Conservation (phyloP, 2,888 invertebrate species). For the Drosophila nr. medialis region DNA sequence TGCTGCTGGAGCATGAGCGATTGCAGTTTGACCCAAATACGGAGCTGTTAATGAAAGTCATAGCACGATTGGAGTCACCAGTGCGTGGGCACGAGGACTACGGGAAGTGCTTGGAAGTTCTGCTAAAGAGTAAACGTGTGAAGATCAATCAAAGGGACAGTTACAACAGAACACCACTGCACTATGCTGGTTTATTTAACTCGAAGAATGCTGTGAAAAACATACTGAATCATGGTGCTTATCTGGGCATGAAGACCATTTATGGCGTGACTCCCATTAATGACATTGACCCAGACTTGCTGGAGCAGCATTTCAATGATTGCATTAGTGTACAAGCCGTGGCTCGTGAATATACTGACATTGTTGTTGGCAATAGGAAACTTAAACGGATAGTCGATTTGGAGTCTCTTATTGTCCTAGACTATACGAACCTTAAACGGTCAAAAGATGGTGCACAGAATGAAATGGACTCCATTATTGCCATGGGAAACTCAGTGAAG, state of each 20-base stretch:
- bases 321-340: constrained; percentile 87
- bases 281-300: constrained; percentile 88
- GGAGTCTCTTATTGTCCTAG: constrained; percentile 88
- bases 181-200: constrained; percentile 90
- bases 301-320: constrained; percentile 90
- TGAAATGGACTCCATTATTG: constrained; percentile 68
- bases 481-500: constrained; percentile 89
- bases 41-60: constrained; percentile 11
- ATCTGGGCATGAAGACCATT: constrained; percentile 87
- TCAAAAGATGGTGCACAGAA: constrained; percentile 85
- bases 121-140: constrained; percentile 86
- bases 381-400: too few species aligned
- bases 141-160: constrained; percentile 87
- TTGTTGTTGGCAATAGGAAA: too few species aligned
- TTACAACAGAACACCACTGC: constrained; percentile 89
- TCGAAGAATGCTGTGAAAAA: constrained; percentile 87
- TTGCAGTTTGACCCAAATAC: constrained; percentile 85
- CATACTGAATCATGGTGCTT: constrained; percentile 89
- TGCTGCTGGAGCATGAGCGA: constrained; percentile 84
- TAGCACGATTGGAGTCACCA: constrained; percentile 17
- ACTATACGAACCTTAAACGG: constrained; percentile 88
- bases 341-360: too few species aligned
- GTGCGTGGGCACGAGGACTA: constrained; percentile 84
- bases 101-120: constrained; percentile 87
- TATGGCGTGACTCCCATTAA: constrained; percentile 87